phyloP scores from a whole-genome alignment of 1,140 invertebrate genomes.

The Patella vulgata region DNA sequence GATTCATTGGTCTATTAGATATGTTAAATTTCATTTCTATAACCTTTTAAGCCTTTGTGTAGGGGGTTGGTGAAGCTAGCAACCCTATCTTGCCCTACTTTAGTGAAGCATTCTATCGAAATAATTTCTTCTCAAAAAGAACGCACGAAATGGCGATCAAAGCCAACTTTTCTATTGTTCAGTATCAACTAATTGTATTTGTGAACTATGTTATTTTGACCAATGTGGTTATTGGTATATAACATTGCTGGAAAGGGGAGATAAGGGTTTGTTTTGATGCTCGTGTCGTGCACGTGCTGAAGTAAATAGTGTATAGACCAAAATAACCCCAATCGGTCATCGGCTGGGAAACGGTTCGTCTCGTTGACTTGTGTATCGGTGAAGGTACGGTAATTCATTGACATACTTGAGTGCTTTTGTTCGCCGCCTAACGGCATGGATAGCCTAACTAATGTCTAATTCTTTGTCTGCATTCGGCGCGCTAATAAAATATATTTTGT shows the following conservation, averaged over 20 bases:
- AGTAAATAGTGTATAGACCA: not conserved
- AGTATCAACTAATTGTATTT: too few species aligned
- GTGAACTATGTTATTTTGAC: not conserved
- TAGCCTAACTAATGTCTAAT: not conserved
- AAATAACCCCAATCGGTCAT: too few species aligned
- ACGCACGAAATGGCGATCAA: conserved; percentile 58
- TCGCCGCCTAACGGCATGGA: not conserved
- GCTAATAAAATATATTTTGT: not conserved
- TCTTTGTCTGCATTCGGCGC: not conserved
- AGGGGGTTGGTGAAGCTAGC: conserved; percentile 21
- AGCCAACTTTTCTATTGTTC: conserved; percentile 43
- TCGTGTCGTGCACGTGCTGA: conserved; percentile 19
- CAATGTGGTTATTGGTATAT: conserved; percentile 3
- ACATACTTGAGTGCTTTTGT: conserved; percentile 28
- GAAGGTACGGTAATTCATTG: not conserved
- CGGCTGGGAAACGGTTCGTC: too few species aligned
- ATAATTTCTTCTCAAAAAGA: conserved; percentile 52
- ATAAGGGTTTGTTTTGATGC: not conserved
- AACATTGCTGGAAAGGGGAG: not conserved
- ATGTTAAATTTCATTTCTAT: conserved; percentile 8
- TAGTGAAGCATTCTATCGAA: conserved; percentile 34
- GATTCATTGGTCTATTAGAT: conserved; percentile 2
- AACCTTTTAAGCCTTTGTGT: conserved; percentile 14
- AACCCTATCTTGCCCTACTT: conserved; percentile 38
- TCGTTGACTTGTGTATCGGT: too few species aligned